Evolutionary conservation across 2,888 invertebrate genomes (phyloP).

Genomic region (Andrena minutula): DNA sequence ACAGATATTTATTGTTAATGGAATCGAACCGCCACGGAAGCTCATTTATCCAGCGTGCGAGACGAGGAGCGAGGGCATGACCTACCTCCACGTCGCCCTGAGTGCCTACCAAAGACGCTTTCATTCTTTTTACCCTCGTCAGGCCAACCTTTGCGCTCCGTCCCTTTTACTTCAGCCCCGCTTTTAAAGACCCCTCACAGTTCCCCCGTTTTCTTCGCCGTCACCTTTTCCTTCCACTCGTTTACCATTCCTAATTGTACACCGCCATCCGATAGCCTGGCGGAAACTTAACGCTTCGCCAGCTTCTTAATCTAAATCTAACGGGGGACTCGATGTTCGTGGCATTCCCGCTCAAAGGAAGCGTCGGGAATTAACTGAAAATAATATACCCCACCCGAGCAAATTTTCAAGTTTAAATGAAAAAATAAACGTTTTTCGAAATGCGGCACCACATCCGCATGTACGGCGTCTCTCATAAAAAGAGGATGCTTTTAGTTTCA

Average conservation of each 20-base stretch:
- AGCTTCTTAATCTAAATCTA: not conserved
- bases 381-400: no score
- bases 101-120: slow-evolving; percentile 34
- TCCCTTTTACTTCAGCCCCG: slow-evolving; percentile 39
- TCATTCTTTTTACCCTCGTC: slow-evolving; percentile 57
- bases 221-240: slow-evolving; percentile 28
- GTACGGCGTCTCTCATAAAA: no score
- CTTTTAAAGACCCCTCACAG: slow-evolving; percentile 41
- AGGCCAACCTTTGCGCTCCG: slow-evolving; percentile 41
- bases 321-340: not conserved
- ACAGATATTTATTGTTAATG: slow-evolving; percentile 55
- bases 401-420: no score
- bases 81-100: slow-evolving; percentile 27
- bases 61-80: slow-evolving; percentile 37
- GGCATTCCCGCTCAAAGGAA: not conserved
- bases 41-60: slow-evolving; percentile 37
- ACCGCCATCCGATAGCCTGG: slow-evolving; percentile 36
- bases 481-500: no score
- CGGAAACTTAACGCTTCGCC: slow-evolving; percentile 27
- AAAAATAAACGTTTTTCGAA: no score
- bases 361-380: not conserved
- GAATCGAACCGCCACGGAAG: slow-evolving; percentile 45
- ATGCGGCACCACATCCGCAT: no score
- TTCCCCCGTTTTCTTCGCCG: slow-evolving; percentile 9
- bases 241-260: slow-evolving; percentile 47